Conservation (phyloP, 2,888 invertebrate genomes). For the Helobdella robusta region DNA sequence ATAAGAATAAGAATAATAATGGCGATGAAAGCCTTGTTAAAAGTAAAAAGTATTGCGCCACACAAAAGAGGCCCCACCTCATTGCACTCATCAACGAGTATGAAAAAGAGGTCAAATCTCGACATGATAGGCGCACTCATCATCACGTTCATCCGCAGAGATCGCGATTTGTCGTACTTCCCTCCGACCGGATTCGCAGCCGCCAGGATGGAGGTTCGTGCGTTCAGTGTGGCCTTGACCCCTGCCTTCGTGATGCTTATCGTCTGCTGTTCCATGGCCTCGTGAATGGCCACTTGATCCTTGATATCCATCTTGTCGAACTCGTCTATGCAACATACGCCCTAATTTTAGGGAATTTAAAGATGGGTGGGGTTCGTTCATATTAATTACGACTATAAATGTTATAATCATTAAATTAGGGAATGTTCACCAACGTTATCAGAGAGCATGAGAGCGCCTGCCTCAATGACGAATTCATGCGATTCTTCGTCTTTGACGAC, state of each 20-base stretch:
- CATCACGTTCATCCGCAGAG: slow-evolving; percentile 83
- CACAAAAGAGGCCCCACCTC: slow-evolving; percentile 56
- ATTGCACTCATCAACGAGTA: slow-evolving; percentile 90
- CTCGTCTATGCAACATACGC: slow-evolving; percentile 96
- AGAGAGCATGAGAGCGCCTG: slow-evolving; percentile 97
- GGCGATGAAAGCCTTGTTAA: no score
- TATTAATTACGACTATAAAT: neutral
- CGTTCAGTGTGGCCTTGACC: slow-evolving; percentile 79
- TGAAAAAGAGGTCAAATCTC: slow-evolving; percentile 94
- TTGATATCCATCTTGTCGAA: slow-evolving; percentile 97
- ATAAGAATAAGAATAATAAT: no score
- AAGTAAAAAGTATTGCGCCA: no score
- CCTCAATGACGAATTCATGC: slow-evolving; percentile 96
- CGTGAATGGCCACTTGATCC: slow-evolving; percentile 98
- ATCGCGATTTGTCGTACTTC: slow-evolving; percentile 84
- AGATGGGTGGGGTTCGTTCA: no score
- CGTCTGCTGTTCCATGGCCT: slow-evolving; percentile 99
- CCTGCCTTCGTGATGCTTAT: slow-evolving; percentile 88
- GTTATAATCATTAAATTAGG: neutral
- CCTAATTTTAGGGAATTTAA: slow-evolving; percentile 38
- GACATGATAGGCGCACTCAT: slow-evolving; percentile 96
- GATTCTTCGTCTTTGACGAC: slow-evolving; percentile 96
- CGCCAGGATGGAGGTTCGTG: slow-evolving; percentile 89
- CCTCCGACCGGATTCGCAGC: slow-evolving; percentile 98
- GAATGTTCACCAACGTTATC: slow-evolving; percentile 63